Percentiles rank a stretch among this genome's conserved stretches.
Evolutionary conservation across 2,797 vertebrate species (phyloP).

Genomic region (Alca torda): DNA sequence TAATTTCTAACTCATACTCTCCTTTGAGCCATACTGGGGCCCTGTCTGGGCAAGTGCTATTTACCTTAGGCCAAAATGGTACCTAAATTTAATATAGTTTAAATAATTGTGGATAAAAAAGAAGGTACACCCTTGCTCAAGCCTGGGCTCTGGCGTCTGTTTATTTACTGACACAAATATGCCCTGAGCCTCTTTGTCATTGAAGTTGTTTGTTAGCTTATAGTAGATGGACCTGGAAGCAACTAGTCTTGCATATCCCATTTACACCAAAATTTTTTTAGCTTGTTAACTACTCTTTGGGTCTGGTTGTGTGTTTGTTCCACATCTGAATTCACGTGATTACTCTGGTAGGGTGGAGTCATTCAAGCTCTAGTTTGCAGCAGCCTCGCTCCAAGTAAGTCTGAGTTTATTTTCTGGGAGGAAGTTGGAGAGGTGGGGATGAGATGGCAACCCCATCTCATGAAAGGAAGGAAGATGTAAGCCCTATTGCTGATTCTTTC

Average conservation of each 20-base stretch:
- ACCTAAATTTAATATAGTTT: background rate
- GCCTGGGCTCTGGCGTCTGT: background rate
- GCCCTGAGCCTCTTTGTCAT: background rate
- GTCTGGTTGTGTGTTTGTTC: background rate
- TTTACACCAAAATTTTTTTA: background rate
- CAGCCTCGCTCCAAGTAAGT: background rate
- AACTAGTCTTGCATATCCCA: background rate
- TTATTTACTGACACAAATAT: background rate
- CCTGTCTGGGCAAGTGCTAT: background rate
- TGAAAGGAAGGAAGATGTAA: background rate
- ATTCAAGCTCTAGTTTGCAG: background rate
- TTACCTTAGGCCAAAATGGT: background rate
- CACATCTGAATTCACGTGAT: background rate
- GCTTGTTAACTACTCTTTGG: background rate
- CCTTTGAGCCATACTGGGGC: background rate
- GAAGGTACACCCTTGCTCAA: background rate
- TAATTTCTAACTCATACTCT: background rate
- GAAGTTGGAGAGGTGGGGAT: background rate
- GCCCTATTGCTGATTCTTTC: background rate
- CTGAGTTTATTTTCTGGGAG: background rate
- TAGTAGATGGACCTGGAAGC: background rate
- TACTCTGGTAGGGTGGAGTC: background rate
- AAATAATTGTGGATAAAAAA: background rate
- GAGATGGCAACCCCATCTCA: background rate
- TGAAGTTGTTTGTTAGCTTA: background rate